Evolutionary conservation across 30 jellyfish, hydroid and myxozoan genomes (phyloP).

Genomic region (Catostylus mosaicus): DNA sequence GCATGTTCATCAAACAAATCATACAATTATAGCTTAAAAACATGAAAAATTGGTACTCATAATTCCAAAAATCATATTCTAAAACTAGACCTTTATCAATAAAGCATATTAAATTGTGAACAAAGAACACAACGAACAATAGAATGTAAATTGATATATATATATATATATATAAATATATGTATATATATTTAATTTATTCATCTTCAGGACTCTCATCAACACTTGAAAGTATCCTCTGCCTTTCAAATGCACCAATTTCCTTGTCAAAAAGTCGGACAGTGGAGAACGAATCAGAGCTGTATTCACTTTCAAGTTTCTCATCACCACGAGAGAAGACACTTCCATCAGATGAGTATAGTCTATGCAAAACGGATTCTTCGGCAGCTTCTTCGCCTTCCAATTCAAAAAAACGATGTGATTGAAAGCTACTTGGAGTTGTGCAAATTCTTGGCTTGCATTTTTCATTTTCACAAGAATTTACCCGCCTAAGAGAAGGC

Average conservation of each 20-base stretch:
- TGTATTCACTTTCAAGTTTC: not conserved
- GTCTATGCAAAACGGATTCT: not conserved
- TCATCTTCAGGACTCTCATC: slow-evolving; percentile 21
- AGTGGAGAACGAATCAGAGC: slow-evolving; percentile 8
- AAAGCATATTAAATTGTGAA: not conserved
- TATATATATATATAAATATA: too few relatives aligned
- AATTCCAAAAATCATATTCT: too few relatives aligned
- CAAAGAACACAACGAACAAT: not conserved
- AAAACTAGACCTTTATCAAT: too few relatives aligned
- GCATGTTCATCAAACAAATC: too few relatives aligned
- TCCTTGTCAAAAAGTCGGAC: not conserved
- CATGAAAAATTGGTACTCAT: too few relatives aligned
- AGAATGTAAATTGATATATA: too few relatives aligned
- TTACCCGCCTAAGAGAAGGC: slow-evolving; percentile 38
- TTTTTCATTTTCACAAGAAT: not conserved
- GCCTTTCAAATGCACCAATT: slow-evolving; percentile 6
- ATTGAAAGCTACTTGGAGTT: not conserved
- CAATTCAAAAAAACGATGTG: not conserved
- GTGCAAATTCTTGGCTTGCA: not conserved
- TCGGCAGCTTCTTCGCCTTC: slow-evolving; percentile 9
- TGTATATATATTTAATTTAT: too few relatives aligned
- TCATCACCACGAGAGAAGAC: not conserved
- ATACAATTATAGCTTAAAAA: too few relatives aligned
- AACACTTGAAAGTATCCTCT: slow-evolving; percentile 38
- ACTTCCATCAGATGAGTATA: not conserved